Evolutionary conservation across 2,888 invertebrate genomes (phyloP), one percentile per base, ranked within the genome.

Genomic region (Nomada fucata): DNA sequence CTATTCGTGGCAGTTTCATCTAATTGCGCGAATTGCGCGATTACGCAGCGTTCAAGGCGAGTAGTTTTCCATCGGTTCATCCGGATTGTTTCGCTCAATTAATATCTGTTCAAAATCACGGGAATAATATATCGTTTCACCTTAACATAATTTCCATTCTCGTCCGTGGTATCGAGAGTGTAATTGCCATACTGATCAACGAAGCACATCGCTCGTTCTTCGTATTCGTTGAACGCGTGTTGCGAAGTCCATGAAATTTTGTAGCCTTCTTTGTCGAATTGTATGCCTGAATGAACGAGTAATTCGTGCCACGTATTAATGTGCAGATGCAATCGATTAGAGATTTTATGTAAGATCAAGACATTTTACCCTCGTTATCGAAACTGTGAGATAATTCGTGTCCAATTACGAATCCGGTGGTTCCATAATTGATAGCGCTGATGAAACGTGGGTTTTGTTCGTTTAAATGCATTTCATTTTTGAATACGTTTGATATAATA

Each of bases 301-400:
- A 11, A 68, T 5, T 36, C 7, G 13, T 2, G 15, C 0, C 5
- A 10, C 4, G 7, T 9, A 2, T 13, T 2, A 13, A 47, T 50
- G 13, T 42, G 10, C 0, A 15, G 18, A 67, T 15, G 1, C 23
- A 20, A 26, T 55, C 47, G 11, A 52, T 29, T 26, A 3, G 1
- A 26, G 3, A 42, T 18, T 36, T n/a, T 47, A 23, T 0, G 10
- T 11, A 13, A 29, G 44, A 9, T 9, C 10, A 13, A 55, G 65
- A 44, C 36, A 2, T 57, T 36, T 65, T 61, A 89, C 89, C 88
- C 57, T 55, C 68, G 13, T 65, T 71, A 23, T 87, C 87, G 50
- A 82, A 87, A 26, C 73, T 70, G 23, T 89, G 89, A 1, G 85
- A 82, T 36, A 89, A 68, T 76, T 89, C 88, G 70, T 89, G 88